These are phyloP conservation scores for Manacus vitellinus DNA, from an alignment of 2,113 vertebrate species.

Conservation along the genomic window DNA sequence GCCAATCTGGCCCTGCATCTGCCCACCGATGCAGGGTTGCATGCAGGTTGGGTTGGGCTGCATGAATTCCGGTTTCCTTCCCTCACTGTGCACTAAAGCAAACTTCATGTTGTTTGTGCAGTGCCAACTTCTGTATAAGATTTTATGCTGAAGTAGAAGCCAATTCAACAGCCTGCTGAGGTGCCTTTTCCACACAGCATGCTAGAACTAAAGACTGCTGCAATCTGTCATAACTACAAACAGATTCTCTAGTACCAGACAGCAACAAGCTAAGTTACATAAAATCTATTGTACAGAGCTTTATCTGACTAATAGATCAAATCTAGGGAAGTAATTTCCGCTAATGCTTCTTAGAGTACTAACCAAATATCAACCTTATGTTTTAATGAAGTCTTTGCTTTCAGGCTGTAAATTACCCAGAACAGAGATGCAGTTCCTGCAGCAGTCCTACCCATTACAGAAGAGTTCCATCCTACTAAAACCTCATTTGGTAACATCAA, in stretches of 20 bases:
- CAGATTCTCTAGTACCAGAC: background rate
- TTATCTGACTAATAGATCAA: background rate
- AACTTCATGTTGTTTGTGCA: background rate
- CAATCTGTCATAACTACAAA: background rate
- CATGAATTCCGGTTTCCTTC: background rate
- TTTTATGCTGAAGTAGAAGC: background rate
- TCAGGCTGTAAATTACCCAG: background rate
- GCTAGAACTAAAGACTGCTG: background rate
- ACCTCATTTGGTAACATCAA: background rate
- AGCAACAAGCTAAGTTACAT: background rate
- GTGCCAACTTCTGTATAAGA: background rate
- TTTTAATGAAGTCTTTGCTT: background rate
- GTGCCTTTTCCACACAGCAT: background rate
- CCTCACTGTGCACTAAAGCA: background rate
- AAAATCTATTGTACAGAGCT: background rate
- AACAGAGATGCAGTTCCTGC: background rate
- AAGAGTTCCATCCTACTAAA: background rate
- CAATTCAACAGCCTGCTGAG: background rate
- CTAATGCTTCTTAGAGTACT: background rate
- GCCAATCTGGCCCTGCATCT: background rate
- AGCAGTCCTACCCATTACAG: background rate
- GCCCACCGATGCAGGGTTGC: fast-evolving
- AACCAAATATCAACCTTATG: background rate
- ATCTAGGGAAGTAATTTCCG: background rate
- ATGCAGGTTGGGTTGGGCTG: background rate